Conservation (phyloP, 2,113 vertebrate species). For the Zingel zingel region DNA sequence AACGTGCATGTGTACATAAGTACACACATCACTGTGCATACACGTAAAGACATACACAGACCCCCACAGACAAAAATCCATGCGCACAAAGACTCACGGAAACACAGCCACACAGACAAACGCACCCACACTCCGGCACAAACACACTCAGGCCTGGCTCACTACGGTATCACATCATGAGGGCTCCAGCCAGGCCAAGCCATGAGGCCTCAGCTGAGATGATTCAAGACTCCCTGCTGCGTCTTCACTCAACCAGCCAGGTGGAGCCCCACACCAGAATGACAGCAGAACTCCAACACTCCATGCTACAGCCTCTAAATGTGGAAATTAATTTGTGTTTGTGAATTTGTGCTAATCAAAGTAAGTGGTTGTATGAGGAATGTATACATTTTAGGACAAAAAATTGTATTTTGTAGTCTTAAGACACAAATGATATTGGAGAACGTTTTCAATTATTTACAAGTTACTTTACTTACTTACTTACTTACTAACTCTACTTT, state of each 20-base stretch:
- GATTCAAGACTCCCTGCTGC: slow-evolving; percentile 84
- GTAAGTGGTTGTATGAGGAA: background rate
- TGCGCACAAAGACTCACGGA: slow-evolving; percentile 12
- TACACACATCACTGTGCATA: slow-evolving; percentile 30
- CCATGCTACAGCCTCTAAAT: slow-evolving; percentile 45
- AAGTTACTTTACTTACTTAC: background rate
- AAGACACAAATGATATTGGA: background rate
- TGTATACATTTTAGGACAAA: slow-evolving; percentile 29
- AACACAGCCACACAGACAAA: slow-evolving; percentile 46
- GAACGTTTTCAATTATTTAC: background rate
- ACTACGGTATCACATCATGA: slow-evolving; percentile 82
- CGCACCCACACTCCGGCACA: slow-evolving; percentile 53
- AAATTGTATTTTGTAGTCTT: background rate
- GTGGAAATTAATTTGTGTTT: slow-evolving; percentile 40
- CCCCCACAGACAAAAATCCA: slow-evolving; percentile 20
- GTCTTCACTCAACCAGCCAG: slow-evolving; percentile 77
- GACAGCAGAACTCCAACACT: slow-evolving; percentile 73
- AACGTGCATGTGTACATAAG: slow-evolving; percentile 2
- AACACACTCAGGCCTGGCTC: slow-evolving; percentile 78
- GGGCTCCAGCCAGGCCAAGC: slow-evolving; percentile 83
- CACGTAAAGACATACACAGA: slow-evolving; percentile 24
- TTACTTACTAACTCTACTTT: no score
- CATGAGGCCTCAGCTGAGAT: slow-evolving; percentile 83
- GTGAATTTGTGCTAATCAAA: slow-evolving; percentile 35
- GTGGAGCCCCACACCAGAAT: slow-evolving; percentile 75